Evolutionary conservation across 2,888 invertebrate genomes (phyloP).

Genomic region (Psylliodes chrysocephalus): DNA sequence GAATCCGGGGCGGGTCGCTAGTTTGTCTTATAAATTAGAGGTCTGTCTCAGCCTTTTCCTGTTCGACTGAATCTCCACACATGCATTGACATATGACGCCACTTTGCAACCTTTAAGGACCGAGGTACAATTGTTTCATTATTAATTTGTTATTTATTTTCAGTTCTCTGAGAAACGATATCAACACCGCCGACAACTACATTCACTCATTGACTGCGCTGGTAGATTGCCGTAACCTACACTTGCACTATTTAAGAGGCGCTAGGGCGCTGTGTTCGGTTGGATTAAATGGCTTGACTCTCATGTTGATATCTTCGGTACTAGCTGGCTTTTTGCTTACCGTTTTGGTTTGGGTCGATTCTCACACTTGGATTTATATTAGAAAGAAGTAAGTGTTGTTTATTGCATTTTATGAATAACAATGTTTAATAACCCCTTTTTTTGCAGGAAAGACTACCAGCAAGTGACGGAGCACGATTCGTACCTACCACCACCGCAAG

Average conservation of each 20-base stretch:
- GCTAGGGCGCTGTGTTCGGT: constrained; percentile 85
- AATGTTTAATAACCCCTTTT: constrained; percentile 23
- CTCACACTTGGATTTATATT: constrained; percentile 97
- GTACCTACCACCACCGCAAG: constrained; percentile 75
- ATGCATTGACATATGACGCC: too few relatives aligned
- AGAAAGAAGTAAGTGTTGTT: constrained; percentile 77
- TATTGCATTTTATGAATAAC: background rate
- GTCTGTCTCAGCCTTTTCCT: too few relatives aligned
- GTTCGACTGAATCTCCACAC: too few relatives aligned
- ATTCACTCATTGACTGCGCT: constrained; percentile 75
- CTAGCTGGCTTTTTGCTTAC: constrained; percentile 91
- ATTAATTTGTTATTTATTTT: background rate
- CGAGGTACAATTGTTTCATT: background rate
- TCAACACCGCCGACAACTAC: constrained; percentile 80
- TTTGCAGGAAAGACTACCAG: constrained; percentile 78
- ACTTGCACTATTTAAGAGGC: constrained; percentile 81
- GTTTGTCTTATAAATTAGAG: too few relatives aligned
- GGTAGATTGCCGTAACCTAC: constrained; percentile 85
- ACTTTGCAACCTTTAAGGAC: too few relatives aligned
- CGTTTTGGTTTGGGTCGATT: constrained; percentile 92
- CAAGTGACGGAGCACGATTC: constrained; percentile 89
- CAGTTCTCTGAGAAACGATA: constrained; percentile 80
- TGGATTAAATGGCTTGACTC: constrained; percentile 82
- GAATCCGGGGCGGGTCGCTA: too few relatives aligned
- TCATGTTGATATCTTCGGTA: constrained; percentile 88